Base-by-base conservation (phyloP, 2,888 invertebrate species). In the Podotricha telesiphe region DNA sequence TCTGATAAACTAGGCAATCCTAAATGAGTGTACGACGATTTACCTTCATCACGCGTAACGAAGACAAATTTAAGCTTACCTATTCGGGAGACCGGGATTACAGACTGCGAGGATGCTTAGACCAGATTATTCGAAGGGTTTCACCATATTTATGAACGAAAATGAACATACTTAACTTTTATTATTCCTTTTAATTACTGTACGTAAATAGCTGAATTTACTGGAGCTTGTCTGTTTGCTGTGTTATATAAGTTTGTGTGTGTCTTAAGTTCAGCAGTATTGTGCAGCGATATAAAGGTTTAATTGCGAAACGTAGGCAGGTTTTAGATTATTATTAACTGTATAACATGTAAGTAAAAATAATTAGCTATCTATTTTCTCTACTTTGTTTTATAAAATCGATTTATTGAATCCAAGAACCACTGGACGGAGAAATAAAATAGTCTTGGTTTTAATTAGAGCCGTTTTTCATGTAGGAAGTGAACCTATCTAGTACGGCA, bases 31-130 rank as follows among this genome's bases (percentile, higher is more conserved):
- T 73, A 73, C 78, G 78, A 78, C 80, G 77, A 77, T 81, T 81
- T 78, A 76, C 80, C 80, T 79, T 76, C 77, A 79, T 81, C 79
- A 78, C 68, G 74, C 67, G 69, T 76, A 87, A 90, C 87, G 87
- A 90, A 90, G 89, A 91, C 87, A 87, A 89, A 90, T 91, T 77
- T 87, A 86, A 87, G 82, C 84, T 75, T 71, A 79, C 76, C 79
- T 78, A 76, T 75, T 75, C 74, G 73, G 74, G 70, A 69, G 67
- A 74, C 74, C 74, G 72, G 78, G 80, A 78, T 78, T 77, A 78
- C 70, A 67, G 74, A 75, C 68, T 66, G 68, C 69, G 69, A 68
- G 61, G 65, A 61, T 69, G 56, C 69, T 71, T 61, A 37, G 61
- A 70, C 72, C 72, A 75, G 71, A 78, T 67, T 67, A 67, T 62